phyloP scores from a whole-genome alignment of 2,888 invertebrate genomes.

The Busseola fusca region DNA sequence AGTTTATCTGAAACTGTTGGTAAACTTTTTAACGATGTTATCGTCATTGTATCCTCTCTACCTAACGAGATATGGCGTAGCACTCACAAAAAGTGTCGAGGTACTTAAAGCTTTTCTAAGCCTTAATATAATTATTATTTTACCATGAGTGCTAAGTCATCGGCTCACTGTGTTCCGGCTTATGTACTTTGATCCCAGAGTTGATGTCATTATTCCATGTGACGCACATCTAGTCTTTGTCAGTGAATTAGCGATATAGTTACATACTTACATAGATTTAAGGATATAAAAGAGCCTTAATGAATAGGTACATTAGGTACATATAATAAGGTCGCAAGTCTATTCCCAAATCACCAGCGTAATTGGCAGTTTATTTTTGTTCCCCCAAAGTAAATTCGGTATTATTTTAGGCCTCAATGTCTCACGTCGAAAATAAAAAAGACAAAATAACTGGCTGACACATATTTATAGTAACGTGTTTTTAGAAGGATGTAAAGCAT shows the following conservation, averaged over 20 bases:
- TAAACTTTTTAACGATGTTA: constrained; percentile 14
- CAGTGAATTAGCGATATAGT: constrained; percentile 25
- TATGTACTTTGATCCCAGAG: constrained; percentile 42
- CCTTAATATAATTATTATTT: constrained; percentile 39
- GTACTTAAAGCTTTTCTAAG: constrained; percentile 27
- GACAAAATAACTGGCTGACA: constrained; percentile 14
- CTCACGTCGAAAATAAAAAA: constrained; percentile 15
- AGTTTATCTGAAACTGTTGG: constrained; percentile 3
- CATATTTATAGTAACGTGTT: constrained; percentile 21
- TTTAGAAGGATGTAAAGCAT: constrained; percentile 31
- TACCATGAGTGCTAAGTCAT: constrained; percentile 30
- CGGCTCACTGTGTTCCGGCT: constrained; percentile 36
- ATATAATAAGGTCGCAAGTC: constrained; percentile 11
- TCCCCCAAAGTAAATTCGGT: constrained; percentile 1
- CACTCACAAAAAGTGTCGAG: constrained; percentile 29
- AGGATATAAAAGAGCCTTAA: constrained; percentile 28
- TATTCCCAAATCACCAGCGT: constrained; percentile 4
- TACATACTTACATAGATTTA: constrained; percentile 17
- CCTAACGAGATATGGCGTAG: constrained; percentile 5
- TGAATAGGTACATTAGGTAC: no score
- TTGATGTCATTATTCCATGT: constrained; percentile 52
- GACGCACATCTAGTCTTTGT: constrained; percentile 53
- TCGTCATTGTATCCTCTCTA: not conserved
- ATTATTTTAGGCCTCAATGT: constrained; percentile 11
- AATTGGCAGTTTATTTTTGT: constrained; percentile 35